Evolutionary conservation across 2,888 invertebrate species (phyloP).

Genomic region (Lymantria monacha): DNA sequence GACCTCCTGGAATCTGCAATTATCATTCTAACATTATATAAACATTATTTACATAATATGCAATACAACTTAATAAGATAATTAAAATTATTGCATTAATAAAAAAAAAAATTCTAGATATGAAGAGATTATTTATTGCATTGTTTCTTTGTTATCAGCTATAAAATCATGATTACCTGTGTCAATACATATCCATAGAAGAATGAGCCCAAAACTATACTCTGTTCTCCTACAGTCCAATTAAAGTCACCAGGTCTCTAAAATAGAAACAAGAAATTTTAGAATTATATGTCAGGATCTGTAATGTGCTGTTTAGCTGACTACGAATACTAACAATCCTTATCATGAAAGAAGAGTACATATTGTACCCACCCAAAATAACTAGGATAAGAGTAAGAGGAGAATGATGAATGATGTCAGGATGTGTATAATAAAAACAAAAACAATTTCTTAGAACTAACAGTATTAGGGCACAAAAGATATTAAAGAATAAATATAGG

Average conservation of each 20-base stretch:
- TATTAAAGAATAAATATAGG: too few relatives aligned
- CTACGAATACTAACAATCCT: too few relatives aligned
- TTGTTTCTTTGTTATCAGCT: neutral
- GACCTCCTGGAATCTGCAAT: constrained; percentile 85
- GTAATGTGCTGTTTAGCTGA: too few relatives aligned
- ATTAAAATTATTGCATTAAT: neutral
- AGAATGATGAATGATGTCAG: too few relatives aligned
- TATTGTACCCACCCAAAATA: too few relatives aligned
- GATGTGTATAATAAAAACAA: too few relatives aligned
- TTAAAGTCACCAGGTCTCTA: constrained; percentile 87
- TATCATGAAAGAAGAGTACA: too few relatives aligned
- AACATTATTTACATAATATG: neutral
- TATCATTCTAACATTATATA: neutral
- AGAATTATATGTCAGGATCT: neutral
- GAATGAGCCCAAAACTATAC: constrained; percentile 91
- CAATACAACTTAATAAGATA: neutral
- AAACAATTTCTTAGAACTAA: too few relatives aligned
- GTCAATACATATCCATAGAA: constrained; percentile 92
- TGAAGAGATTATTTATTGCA: neutral
- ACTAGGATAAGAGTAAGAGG: too few relatives aligned
- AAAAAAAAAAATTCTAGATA: neutral
- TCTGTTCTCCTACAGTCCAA: constrained; percentile 91
- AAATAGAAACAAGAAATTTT: constrained; percentile 16
- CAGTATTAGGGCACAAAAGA: too few relatives aligned
- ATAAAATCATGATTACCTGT: constrained; percentile 74